A percentile compares a stretch with the other conserved stretches of the same genome.
Conservation (phyloP, 2,888 invertebrate species). For the Pandemis corylana region DNA sequence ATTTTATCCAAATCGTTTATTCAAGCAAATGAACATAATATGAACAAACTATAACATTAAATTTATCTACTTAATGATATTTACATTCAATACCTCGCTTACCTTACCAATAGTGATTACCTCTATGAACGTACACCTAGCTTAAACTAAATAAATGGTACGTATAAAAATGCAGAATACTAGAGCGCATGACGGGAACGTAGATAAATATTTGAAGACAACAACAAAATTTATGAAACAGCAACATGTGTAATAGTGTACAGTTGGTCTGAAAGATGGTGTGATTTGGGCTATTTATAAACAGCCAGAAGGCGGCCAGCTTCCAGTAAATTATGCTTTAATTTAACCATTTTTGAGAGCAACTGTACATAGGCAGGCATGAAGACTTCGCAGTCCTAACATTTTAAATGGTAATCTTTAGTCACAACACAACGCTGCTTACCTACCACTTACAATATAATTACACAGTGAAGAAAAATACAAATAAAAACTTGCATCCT, state of each 20-base stretch:
- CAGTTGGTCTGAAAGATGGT: slow-evolving; percentile 37
- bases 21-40: slow-evolving; percentile 85
- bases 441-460: slow-evolving; percentile 41
- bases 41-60: slow-evolving; percentile 85
- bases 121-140: slow-evolving; percentile 74
- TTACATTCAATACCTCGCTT: slow-evolving; percentile 82
- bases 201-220: slow-evolving; percentile 21
- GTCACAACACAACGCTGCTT: slow-evolving; percentile 12
- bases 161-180: slow-evolving; percentile 73
- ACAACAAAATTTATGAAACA: slow-evolving; percentile 32
- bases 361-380: slow-evolving; percentile 36
- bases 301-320: slow-evolving; percentile 22
- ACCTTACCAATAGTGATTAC: slow-evolving; percentile 68
- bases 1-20: slow-evolving; percentile 83
- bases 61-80: slow-evolving; percentile 85
- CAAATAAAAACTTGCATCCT: slow-evolving; percentile 39
- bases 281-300: slow-evolving; percentile 28
- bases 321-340: slow-evolving; percentile 7
- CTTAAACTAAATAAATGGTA: slow-evolving; percentile 63
- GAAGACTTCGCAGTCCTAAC: slow-evolving; percentile 48
- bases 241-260: slow-evolving; percentile 18
- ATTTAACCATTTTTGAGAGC: slow-evolving; percentile 33
- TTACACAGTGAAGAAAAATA: slow-evolving; percentile 27
- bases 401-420: slow-evolving; percentile 12
- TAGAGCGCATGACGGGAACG: slow-evolving; percentile 51